These are phyloP conservation scores for Entomobrya multifasciata DNA, from an alignment of 2,888 invertebrate species.

Conservation along the genomic window DNA sequence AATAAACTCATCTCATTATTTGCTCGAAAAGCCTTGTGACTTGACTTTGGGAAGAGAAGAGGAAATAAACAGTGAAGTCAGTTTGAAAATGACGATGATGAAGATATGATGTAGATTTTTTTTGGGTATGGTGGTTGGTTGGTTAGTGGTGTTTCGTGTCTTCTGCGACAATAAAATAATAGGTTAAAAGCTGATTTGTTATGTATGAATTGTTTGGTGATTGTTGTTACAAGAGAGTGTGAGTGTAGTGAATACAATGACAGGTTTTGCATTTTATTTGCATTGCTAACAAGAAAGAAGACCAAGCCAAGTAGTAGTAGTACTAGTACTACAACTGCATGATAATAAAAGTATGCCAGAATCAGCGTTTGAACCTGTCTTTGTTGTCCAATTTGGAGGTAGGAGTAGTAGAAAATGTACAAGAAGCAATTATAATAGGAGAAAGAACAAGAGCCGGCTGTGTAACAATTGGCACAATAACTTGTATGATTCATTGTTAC, in stretches of 20 bases:
- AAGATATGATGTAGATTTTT: too few relatives aligned
- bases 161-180: neutral
- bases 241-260: conserved; percentile 45
- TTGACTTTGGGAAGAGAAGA: too few relatives aligned
- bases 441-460: conserved; percentile 13
- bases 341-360: too few relatives aligned
- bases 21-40: too few relatives aligned
- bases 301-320: too few relatives aligned
- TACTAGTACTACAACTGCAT: too few relatives aligned
- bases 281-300: conserved; percentile 52
- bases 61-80: conserved; percentile 19
- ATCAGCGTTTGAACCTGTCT: conserved; percentile 24
- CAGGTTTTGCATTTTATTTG: conserved; percentile 40
- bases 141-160: too few relatives aligned
- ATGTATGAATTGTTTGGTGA: neutral
- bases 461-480: neutral
- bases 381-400: conserved; percentile 21
- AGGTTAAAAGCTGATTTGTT: neutral
- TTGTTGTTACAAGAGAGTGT: neutral
- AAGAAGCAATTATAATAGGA: neutral
- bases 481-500: conserved; percentile 26
- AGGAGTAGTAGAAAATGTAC: too few relatives aligned
- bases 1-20: conserved; percentile 21
- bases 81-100: conserved; percentile 29
- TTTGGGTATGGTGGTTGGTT: too few relatives aligned